Evolutionary conservation across 2,797 vertebrate species (phyloP).

Genomic region (Pterois miles): DNA sequence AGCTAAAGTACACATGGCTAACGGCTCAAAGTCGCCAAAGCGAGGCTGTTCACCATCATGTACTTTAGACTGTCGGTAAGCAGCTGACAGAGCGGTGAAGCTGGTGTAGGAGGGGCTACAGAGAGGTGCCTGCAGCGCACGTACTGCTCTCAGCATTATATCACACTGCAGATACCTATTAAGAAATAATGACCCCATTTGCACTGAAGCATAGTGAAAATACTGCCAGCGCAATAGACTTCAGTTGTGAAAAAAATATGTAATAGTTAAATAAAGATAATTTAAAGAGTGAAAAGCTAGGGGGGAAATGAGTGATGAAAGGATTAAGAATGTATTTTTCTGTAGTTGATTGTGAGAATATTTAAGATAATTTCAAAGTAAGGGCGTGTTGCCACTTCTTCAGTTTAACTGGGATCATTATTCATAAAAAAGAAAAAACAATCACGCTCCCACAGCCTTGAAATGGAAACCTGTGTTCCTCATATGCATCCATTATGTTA

Average conservation of each 20-base stretch:
- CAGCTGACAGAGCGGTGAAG: conserved; percentile 1
- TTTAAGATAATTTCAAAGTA: conserved; percentile 33
- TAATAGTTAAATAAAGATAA: conserved; percentile 7
- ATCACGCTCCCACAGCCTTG: conserved; percentile 30
- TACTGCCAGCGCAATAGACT: not conserved
- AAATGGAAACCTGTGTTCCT: conserved; percentile 35
- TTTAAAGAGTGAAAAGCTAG: conserved; percentile 7
- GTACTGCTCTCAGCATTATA: conserved; percentile 14
- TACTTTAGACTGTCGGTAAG: not conserved
- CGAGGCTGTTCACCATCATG: not conserved
- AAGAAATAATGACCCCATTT: conserved; percentile 44
- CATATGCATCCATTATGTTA: conserved; percentile 16
- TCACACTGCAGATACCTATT: conserved; percentile 11
- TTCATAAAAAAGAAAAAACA: not conserved
- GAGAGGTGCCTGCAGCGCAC: not conserved
- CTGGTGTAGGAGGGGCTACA: not conserved
- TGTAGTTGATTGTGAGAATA: conserved; percentile 32
- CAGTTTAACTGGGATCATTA: conserved; percentile 47
- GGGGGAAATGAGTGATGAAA: not conserved
- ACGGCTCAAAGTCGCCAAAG: conserved; percentile 18
- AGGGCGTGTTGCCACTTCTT: conserved; percentile 25
- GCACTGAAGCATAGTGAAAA: conserved; percentile 35
- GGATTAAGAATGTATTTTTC: conserved; percentile 51
- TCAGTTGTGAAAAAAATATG: no score
- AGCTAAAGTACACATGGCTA: not conserved